Base-by-base conservation (phyloP, 2,888 invertebrate genomes). In the Villa cingulata region DNA sequence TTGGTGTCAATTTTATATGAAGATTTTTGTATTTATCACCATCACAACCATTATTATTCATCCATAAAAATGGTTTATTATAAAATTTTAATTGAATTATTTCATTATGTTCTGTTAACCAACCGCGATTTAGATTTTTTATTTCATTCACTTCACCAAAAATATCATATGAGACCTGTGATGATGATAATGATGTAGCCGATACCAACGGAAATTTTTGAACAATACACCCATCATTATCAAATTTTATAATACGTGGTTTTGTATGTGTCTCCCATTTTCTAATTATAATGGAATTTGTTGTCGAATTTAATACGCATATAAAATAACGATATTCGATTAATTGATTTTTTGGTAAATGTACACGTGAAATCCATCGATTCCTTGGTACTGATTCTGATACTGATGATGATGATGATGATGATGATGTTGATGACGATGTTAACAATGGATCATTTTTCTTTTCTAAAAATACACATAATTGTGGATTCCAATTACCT, bases 31-130 rank as follows among this genome's bases (percentile, higher is more conserved):
- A n/a, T n/a, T n/a, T 19, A 32, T n/a, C n/a, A n/a, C 72, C 50
- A 72, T 66, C 58, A 76, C 75, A 56, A 74, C 6, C 15, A 19
- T 12, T 15, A 19, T 19, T 38, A 41, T 48, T 27, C 19, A 43
- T 20, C 41, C 29, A 39, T 18, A 40, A 76, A 43, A 91, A 72
- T 1, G 90, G 84, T 61, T 82, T 80, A 53, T 82, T 82, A 57
- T 80, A 78, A 54, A 90, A 74, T 65, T 89, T 87, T 52, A 92
- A 77, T 62, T 91, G 90, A 45, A 92, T 71, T 48, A 86, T 74
- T 32, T 80, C 81, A 60, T 84, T 83, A 51, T 78, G n/a, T n/a
- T n/a, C 75, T n/a, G 82, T 85, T n/a, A 91, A 71, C 91, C 91
- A 92, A 5, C 91, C 91, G 52, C 79, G 74, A 55, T 80, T 81